These are phyloP conservation scores for Microchirus variegatus DNA, from an alignment of 2,797 vertebrate genomes.

Conservation along the genomic window DNA sequence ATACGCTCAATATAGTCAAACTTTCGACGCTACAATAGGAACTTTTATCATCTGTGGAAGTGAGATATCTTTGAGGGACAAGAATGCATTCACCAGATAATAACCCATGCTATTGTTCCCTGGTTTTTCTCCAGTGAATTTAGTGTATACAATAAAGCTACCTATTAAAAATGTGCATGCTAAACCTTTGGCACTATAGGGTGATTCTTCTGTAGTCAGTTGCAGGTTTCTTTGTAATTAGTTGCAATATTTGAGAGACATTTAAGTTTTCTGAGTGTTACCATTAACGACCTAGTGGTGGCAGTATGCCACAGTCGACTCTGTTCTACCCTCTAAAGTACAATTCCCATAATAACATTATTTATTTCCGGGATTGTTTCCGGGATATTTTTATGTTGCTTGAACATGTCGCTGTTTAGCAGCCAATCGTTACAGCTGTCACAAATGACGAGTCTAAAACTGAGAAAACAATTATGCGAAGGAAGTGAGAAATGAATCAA, in stretches of 20 bases:
- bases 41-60: slow-evolving; percentile 16
- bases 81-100: slow-evolving; percentile 30
- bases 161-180: background rate
- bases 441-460: background rate
- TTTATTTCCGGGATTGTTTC: background rate
- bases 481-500: background rate
- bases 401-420: too few species aligned
- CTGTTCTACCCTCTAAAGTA: too few species aligned
- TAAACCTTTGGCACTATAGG: background rate
- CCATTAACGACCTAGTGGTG: background rate
- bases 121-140: slow-evolving; percentile 1
- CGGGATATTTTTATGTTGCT: background rate
- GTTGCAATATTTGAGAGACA: background rate
- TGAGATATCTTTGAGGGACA: slow-evolving; percentile 10
- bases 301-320: too few species aligned
- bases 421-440: background rate
- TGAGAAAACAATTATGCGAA: background rate
- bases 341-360: too few species aligned
- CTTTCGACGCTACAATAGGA: slow-evolving; percentile 23
- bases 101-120: background rate
- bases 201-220: background rate
- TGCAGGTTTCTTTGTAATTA: background rate
- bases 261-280: background rate
- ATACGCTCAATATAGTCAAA: slow-evolving; percentile 20
- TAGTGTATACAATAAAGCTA: slow-evolving; percentile 1